These are phyloP conservation scores for Aphelinus atriplicis DNA, from an alignment of 1,140 invertebrate genomes.

Conservation along the genomic window DNA sequence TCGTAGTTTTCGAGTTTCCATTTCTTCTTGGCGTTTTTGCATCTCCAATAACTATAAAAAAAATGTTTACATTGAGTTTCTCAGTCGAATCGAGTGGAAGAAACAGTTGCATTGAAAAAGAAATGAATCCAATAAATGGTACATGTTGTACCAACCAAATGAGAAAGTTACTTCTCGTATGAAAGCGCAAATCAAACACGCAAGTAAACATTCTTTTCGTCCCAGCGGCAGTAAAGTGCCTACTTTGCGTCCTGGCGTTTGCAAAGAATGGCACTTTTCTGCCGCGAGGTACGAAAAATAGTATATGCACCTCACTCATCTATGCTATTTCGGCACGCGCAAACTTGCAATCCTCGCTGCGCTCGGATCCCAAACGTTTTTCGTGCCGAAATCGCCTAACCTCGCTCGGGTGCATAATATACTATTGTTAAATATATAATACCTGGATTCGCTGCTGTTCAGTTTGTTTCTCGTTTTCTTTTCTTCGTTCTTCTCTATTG, in stretches of 20 bases:
- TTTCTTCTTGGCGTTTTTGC: slow-evolving; percentile 13
- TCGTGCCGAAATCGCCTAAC: too few species aligned
- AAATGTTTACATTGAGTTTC: background rate
- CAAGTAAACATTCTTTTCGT: background rate
- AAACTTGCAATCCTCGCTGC: too few species aligned
- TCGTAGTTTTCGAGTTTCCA: background rate
- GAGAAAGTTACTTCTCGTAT: background rate
- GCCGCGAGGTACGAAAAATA: too few species aligned
- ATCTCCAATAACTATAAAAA: background rate
- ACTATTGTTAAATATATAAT: background rate
- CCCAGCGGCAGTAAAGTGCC: too few species aligned
- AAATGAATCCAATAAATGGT: background rate
- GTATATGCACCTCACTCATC: too few species aligned
- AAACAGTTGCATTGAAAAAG: background rate
- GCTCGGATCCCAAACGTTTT: too few species aligned
- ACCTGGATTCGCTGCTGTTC: slow-evolving; percentile 3
- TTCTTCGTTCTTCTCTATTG: background rate
- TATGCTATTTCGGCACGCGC: too few species aligned
- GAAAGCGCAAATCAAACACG: background rate
- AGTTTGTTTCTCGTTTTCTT: slow-evolving; percentile 20
- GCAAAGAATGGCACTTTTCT: too few species aligned
- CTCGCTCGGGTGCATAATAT: too few species aligned
- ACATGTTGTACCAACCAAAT: background rate
- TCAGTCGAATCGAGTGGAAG: too few species aligned
- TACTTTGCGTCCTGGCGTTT: too few species aligned